Evolutionary conservation across 2,113 vertebrate genomes (phyloP), one percentile per base, ranked within the genome.

Genomic region (Nestor notabilis): DNA sequence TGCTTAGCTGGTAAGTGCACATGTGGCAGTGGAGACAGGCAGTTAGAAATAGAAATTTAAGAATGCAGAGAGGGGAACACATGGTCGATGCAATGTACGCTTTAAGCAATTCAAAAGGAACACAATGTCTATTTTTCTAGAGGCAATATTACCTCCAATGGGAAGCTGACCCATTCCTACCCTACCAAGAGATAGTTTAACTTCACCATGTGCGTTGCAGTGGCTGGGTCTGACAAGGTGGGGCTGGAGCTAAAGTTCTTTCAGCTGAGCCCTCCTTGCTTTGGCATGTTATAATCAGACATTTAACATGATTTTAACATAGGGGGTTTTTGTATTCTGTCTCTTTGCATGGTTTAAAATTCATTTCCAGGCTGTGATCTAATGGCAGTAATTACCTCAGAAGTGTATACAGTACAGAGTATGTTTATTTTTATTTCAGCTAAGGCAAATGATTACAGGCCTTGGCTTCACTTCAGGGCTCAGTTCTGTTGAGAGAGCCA

Each of bases 341-440:
- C 76, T 94, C 76, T 80, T 91, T 90, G 43, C 47, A 0, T 87
- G 77, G 35, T 79, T 95, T 87, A 84, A 96, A 95, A 97, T 94
- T 94, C 33, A 75, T 96, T 95, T 95, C 89, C 85, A 91, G 70
- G 91, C 95, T 97, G 87, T 96, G 96, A 96, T 97, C 94, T 97
- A 94, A 97, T 94, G 93, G 96, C 76, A 96, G 91, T 96, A 94
- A 96, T 97, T 95, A 93, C 96, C 95, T 97, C 94, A 97, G 91
- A 94, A 95, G 83, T 81, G 74, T 66, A 65, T 78, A 94, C 70
- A 29, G 95, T 68, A 80, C 43, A 33, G 74, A 17, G 23, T 91
- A 27, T 88, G 87, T 95, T 97, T 97, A 95, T 97, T 97, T 97
- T 97, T 76, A 37, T 96, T 97, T 92, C 96, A 97, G 66, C 79